Conservation (phyloP, 2,113 vertebrate species). For the Oophaga pumilio region DNA sequence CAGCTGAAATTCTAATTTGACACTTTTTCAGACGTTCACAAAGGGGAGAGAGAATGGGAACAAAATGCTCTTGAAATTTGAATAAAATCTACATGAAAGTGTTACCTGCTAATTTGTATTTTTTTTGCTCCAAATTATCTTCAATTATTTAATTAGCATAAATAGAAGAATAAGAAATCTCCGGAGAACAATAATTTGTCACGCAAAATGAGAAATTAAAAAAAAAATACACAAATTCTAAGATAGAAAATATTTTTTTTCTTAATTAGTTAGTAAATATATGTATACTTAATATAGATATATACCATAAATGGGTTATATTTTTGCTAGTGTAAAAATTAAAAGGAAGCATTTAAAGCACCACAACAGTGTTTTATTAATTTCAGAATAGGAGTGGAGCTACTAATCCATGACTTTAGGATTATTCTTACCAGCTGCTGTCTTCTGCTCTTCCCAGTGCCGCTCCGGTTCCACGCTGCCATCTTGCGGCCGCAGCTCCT, state of each 20-base stretch:
- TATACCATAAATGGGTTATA: too few relatives aligned
- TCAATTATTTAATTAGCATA: constrained; percentile 16
- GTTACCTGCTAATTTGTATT: not conserved
- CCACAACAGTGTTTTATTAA: too few relatives aligned
- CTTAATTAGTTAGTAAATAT: not conserved
- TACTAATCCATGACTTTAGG: too few relatives aligned
- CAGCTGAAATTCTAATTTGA: constrained; percentile 2
- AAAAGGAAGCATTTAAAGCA: too few relatives aligned
- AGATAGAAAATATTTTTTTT: not conserved
- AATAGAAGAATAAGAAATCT: not conserved
- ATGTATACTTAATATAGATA: too few relatives aligned
- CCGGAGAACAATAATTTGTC: not conserved
- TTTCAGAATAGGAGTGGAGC: too few relatives aligned
- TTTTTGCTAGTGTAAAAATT: too few relatives aligned
- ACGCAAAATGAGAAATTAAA: not conserved
- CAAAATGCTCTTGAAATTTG: not conserved
- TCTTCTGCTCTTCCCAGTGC: too few relatives aligned
- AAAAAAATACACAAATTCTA: not conserved
- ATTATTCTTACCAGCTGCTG: too few relatives aligned
- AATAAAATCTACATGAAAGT: constrained; percentile 9
- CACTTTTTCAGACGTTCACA: not conserved
- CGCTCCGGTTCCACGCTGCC: too few relatives aligned
- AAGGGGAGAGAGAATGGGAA: not conserved
- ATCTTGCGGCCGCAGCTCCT: too few relatives aligned
- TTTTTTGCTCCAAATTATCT: not conserved